Conservation (phyloP, 2,888 invertebrate species). For the Epinotia ramella region DNA sequence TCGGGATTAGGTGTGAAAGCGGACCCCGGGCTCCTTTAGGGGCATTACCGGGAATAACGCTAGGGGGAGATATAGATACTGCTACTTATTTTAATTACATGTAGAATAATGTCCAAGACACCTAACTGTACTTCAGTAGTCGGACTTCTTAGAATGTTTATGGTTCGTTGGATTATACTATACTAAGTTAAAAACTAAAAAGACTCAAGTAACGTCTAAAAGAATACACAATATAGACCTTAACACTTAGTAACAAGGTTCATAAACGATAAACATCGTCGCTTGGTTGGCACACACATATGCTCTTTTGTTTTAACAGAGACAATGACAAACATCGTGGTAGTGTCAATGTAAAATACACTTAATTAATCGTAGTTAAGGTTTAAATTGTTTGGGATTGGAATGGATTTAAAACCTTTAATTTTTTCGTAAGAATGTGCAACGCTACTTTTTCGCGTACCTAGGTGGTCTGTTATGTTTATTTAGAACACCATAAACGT, state of each 20-base stretch:
- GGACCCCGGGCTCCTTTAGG: too few relatives aligned
- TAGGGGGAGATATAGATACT: too few relatives aligned
- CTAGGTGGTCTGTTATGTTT: slow-evolving; percentile 9
- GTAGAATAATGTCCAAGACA: too few relatives aligned
- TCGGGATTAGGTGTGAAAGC: too few relatives aligned
- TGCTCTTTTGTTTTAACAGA: neutral
- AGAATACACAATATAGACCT: too few relatives aligned
- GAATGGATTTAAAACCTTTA: neutral
- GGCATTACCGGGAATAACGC: too few relatives aligned
- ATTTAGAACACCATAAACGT: neutral
- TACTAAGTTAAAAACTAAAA: neutral
- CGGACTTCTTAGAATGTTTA: neutral
- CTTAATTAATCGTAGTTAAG: neutral
- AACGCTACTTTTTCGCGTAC: slow-evolving; percentile 2
- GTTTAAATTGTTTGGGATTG: neutral
- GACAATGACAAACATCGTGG: neutral
- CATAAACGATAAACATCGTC: neutral
- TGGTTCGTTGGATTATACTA: neutral
- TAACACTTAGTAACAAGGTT: neutral
- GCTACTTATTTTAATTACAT: too few relatives aligned
- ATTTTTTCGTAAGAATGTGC: neutral
- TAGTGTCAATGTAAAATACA: neutral
- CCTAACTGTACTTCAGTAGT: neutral
- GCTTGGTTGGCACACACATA: neutral
- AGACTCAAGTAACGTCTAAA: neutral